phyloP scores from a whole-genome alignment of 2,113 vertebrate species.

The Microtus ochrogaster region DNA sequence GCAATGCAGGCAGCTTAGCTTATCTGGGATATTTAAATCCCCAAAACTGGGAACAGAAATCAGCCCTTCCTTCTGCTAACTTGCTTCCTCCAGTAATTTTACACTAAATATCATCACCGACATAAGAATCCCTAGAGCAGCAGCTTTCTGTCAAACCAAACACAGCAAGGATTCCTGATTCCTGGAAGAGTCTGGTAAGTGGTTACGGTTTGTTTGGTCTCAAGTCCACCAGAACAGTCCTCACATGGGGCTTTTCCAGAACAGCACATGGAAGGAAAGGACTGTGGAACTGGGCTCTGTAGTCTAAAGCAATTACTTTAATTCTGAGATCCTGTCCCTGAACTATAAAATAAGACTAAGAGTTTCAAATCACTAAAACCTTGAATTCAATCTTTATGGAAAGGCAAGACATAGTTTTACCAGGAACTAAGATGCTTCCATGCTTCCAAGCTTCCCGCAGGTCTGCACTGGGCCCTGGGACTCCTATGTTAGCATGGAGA shows the following conservation, averaged over 20 bases:
- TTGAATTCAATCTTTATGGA: background rate
- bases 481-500: background rate
- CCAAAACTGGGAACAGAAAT: background rate
- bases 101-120: background rate
- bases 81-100: background rate
- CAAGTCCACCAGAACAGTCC: background rate
- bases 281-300: background rate
- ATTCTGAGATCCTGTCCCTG: background rate
- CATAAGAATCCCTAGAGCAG: background rate
- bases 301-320: background rate
- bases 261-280: background rate
- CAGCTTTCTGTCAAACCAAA: background rate
- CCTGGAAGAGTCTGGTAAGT: background rate
- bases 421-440: background rate
- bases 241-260: background rate
- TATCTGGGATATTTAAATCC: too few species aligned
- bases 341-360: background rate
- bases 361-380: background rate
- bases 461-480: fast-evolving
- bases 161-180: background rate
- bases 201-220: background rate
- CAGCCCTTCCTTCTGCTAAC: background rate
- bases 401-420: background rate
- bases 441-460: background rate
- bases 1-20: background rate